phyloP scores from a whole-genome alignment of 2,888 invertebrate genomes.

The Myathropa florea region DNA sequence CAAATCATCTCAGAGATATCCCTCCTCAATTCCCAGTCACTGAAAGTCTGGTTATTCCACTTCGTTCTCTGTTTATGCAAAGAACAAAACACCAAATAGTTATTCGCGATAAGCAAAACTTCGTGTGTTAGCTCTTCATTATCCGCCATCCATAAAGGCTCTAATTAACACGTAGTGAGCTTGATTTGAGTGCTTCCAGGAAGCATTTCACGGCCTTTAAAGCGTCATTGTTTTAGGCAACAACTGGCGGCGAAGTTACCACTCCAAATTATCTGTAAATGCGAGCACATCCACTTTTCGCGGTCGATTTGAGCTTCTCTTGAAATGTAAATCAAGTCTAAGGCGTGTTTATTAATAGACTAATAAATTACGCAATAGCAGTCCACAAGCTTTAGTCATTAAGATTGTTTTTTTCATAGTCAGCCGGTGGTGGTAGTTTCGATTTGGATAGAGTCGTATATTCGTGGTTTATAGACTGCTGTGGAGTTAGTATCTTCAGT shows the following conservation, averaged over 20 bases:
- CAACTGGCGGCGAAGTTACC: neutral
- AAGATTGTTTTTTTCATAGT: neutral
- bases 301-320: constrained; percentile 13
- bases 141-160: neutral
- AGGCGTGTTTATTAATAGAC: constrained; percentile 31
- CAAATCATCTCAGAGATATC: neutral
- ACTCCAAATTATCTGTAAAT: neutral
- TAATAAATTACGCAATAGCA: constrained; percentile 46
- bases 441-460: constrained; percentile 14
- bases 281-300: neutral
- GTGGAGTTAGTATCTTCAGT: constrained; percentile 43
- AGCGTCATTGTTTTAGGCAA: neutral
- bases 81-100: neutral
- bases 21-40: neutral
- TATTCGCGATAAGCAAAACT: neutral
- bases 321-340: constrained; percentile 18
- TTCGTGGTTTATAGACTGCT: constrained; percentile 49
- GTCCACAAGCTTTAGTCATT: constrained; percentile 33
- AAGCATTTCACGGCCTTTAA: neutral
- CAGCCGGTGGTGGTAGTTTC: constrained; percentile 12
- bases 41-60: neutral
- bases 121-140: neutral
- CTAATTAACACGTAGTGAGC: neutral
- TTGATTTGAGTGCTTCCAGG: neutral
- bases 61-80: neutral